phyloP scores from a whole-genome alignment of 2,797 vertebrate species.

The Chromobotia macracanthus region DNA sequence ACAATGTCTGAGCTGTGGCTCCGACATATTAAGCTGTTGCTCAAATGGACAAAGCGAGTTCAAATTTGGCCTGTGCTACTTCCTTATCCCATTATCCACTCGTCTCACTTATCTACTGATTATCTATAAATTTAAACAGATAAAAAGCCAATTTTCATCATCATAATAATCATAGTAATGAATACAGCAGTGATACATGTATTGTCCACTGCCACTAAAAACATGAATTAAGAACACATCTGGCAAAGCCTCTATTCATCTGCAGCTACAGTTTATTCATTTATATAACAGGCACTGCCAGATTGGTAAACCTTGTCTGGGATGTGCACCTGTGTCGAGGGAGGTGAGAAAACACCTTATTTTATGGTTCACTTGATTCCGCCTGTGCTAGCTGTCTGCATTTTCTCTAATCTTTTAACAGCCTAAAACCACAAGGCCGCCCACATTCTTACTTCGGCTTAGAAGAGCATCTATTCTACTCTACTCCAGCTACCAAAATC shows the following conservation, averaged over 20 bases:
- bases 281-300: constrained; percentile 24
- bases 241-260: background rate
- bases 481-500: constrained; percentile 56
- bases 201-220: background rate
- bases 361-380: constrained; percentile 74
- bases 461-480: constrained; percentile 59
- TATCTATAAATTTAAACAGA: background rate
- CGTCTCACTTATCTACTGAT: background rate
- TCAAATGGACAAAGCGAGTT: background rate
- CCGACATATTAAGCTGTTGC: background rate
- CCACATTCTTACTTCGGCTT: constrained; percentile 67
- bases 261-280: constrained; percentile 24
- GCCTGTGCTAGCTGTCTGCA: constrained; percentile 67
- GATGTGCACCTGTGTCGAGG: constrained; percentile 65
- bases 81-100: background rate
- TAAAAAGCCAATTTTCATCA: background rate
- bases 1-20: too few species aligned
- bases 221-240: constrained; percentile 27
- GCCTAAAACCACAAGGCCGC: constrained; percentile 65
- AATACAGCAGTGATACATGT: background rate
- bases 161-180: background rate
- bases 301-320: constrained; percentile 45
- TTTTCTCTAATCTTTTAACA: constrained; percentile 67
- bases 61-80: background rate
- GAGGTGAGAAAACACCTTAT: constrained; percentile 76